These are phyloP conservation scores for Drosophila vallismaia DNA, from an alignment of 2,888 invertebrate genomes.

Conservation along the genomic window DNA sequence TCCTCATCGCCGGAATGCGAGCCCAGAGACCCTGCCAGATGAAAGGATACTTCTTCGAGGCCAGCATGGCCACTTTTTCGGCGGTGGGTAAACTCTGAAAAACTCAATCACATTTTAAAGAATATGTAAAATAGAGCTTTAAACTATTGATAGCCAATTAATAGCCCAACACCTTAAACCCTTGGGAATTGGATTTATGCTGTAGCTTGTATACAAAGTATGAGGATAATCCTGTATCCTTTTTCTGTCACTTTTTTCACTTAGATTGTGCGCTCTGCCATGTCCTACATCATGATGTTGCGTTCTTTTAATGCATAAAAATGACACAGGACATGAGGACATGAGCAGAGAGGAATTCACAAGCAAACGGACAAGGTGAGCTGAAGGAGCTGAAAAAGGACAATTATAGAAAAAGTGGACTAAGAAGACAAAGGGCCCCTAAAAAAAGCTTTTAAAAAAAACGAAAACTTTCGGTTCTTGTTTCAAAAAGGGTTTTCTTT, in stretches of 20 bases:
- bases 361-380: not conserved
- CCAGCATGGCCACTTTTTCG: conserved; percentile 64
- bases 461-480: no score
- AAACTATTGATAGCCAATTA: not conserved
- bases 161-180: not conserved
- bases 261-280: conserved; percentile 61
- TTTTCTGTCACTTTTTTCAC: not conserved
- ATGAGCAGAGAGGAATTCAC: no score
- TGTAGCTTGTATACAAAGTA: not conserved
- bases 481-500: no score
- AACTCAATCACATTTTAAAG: not conserved
- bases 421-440: not conserved
- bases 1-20: conserved; percentile 51
- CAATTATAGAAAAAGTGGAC: not conserved
- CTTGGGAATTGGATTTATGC: not conserved
- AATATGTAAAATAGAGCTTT: not conserved
- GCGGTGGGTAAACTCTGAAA: conserved; percentile 37
- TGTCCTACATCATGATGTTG: conserved; percentile 66
- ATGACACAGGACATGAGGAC: not conserved
- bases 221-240: not conserved
- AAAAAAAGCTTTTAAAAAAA: not conserved
- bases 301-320: conserved; percentile 52
- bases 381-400: not conserved
- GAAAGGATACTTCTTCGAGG: conserved; percentile 55
- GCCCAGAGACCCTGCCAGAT: conserved; percentile 57